Conservation (phyloP, 2,113 vertebrate species). For the Periophthalmus modestus region DNA sequence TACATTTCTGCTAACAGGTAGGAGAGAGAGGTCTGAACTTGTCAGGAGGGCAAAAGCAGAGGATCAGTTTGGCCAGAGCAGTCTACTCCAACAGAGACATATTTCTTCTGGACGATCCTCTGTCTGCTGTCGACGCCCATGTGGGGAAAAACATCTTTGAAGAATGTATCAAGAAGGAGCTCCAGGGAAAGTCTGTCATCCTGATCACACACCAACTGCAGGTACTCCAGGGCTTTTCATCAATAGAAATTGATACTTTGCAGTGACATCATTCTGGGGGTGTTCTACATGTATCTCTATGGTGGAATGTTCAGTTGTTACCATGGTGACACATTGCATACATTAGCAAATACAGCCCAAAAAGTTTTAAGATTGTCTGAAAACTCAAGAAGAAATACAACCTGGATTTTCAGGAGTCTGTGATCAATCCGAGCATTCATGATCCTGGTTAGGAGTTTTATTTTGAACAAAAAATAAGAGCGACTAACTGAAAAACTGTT, state of each 20-base stretch:
- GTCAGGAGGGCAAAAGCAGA: conserved; percentile 80
- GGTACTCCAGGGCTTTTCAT: conserved; percentile 52
- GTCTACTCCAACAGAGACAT: conserved; percentile 80
- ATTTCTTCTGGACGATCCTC: conserved; percentile 80
- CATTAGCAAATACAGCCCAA: no score
- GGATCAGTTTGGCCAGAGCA: conserved; percentile 77
- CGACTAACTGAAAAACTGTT: no score
- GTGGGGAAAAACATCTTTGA: conserved; percentile 75
- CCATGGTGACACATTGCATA: no score
- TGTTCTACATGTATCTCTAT: no score
- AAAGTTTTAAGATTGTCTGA: no score
- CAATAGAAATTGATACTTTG: no score
- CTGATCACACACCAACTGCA: conserved; percentile 82
- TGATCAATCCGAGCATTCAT: no score
- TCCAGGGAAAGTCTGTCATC: conserved; percentile 76
- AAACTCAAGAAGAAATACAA: neutral
- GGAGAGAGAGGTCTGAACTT: conserved; percentile 80
- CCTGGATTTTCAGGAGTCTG: no score
- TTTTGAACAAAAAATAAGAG: no score
- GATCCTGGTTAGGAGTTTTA: no score
- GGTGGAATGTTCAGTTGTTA: no score
- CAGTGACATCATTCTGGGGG: no score
- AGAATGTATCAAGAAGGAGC: conserved; percentile 51
- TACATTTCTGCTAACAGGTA: conserved; percentile 58
- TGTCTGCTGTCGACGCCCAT: conserved; percentile 80